Evolutionary conservation across 2,113 vertebrate species (phyloP), one percentile per base, ranked within the genome.

Genomic region (Melanerpes formicivorus): DNA sequence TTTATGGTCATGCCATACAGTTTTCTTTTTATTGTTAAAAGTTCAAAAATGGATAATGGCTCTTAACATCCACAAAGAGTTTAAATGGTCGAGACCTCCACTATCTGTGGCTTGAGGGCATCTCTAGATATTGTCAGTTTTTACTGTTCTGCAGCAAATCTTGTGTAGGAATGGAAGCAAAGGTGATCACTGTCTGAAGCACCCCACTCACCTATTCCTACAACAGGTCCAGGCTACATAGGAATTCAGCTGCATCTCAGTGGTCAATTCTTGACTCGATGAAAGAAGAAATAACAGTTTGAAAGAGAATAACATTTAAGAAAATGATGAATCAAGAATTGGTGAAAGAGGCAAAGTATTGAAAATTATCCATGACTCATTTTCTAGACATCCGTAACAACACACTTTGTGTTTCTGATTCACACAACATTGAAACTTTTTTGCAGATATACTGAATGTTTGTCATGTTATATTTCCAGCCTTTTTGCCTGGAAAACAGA

Each of bases 161-260:
- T 30, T 63, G 30, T 71, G n/a, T 75, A 82, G 50, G 30, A 37
- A 16, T 48, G 37, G 55, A 83, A 71, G 70, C 25, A 88, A 56
- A 5, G 14, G n/a, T 74, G 37, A 18, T 18, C 14, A 3, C 6
- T 60, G n/a, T 71, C 44, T 69, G 32, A 71, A 22, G 82, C 37
- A 54, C 5, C 18, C 82, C 0, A 0, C 27, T 75, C 8, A 27
- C 11, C 54, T 54, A 19, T n/a, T 84, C 26, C 26, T 18, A 14
- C 34, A 0, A 0, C 4, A 56, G 23, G 11, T 71, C 54, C 40
- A 83, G 46, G 32, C 25, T 12, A 4, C 7, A 2, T 0, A 46
- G 34, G 30, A 80, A 16, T 75, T 77, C 25, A 80, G 11, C 40
- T 56, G 26, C 40, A 21, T 75, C 72, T 74, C 14, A 23, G 26